phyloP scores from a whole-genome alignment of 2,113 vertebrate species.

The Cygnus atratus region DNA sequence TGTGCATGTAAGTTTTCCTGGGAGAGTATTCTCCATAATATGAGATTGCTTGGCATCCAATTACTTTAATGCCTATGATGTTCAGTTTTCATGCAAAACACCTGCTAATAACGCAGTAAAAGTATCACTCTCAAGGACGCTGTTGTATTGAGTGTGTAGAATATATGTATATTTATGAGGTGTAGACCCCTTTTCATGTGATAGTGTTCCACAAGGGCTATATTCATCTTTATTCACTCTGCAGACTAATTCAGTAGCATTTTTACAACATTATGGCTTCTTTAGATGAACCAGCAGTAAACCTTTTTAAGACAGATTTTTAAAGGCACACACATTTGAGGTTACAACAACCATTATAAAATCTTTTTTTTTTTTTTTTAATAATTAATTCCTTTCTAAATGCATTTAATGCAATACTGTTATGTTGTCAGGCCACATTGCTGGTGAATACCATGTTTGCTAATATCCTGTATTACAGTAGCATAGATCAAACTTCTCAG shows the following conservation, averaged over 20 bases:
- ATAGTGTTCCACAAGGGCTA: constrained; percentile 7
- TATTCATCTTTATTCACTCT: constrained; percentile 36
- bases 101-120: constrained; percentile 13
- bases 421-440: background rate
- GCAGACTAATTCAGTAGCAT: constrained; percentile 28
- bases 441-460: background rate
- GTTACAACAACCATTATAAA: background rate
- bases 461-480: background rate
- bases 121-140: background rate
- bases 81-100: constrained; percentile 44
- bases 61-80: constrained; percentile 35
- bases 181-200: background rate
- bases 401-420: background rate
- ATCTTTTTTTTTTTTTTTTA: background rate
- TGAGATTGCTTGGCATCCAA: background rate
- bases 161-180: constrained; percentile 30
- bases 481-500: background rate
- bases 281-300: background rate
- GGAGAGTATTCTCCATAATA: constrained; percentile 3
- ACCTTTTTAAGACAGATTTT: background rate
- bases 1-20: background rate
- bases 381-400: background rate
- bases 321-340: background rate
- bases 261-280: constrained; percentile 19
- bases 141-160: background rate